These are phyloP conservation scores for Macrotis lagotis DNA, from an alignment of 2,113 vertebrate species.

Conservation along the genomic window DNA sequence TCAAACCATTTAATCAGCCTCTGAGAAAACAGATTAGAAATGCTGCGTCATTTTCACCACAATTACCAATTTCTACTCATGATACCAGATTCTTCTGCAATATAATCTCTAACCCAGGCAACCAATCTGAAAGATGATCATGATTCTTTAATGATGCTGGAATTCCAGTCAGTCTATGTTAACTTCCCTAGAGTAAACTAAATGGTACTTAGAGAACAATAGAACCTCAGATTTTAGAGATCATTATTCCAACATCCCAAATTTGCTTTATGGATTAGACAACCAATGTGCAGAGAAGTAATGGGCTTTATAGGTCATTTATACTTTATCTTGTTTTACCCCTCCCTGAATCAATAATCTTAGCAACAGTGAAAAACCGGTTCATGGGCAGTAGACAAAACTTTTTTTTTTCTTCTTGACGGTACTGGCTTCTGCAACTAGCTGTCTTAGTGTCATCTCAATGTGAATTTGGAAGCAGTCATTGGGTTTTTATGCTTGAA, in stretches of 20 bases:
- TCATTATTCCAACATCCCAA: not conserved
- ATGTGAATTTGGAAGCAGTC: not conserved
- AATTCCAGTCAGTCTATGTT: not conserved
- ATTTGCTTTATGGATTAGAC: not conserved
- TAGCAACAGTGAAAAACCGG: not conserved
- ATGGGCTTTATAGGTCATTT: not conserved
- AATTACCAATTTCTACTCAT: not conserved
- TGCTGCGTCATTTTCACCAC: not conserved
- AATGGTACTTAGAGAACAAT: not conserved
- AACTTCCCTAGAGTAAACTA: not conserved
- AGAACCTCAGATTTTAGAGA: not conserved
- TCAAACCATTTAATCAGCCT: conserved; percentile 17
- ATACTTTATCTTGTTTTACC: not conserved
- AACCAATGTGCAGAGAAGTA: not conserved
- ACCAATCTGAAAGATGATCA: not conserved
- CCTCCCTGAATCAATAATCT: not conserved
- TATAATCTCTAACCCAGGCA: not conserved
- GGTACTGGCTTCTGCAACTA: not conserved
- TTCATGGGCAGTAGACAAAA: not conserved
- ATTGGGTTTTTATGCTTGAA: not conserved
- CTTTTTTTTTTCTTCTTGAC: not conserved
- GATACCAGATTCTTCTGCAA: not conserved
- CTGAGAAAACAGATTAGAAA: conserved; percentile 21
- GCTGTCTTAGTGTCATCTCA: not conserved
- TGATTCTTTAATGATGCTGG: not conserved